Base-by-base conservation (phyloP, 2,797 vertebrate genomes). In the Enteromius anoplus region DNA sequence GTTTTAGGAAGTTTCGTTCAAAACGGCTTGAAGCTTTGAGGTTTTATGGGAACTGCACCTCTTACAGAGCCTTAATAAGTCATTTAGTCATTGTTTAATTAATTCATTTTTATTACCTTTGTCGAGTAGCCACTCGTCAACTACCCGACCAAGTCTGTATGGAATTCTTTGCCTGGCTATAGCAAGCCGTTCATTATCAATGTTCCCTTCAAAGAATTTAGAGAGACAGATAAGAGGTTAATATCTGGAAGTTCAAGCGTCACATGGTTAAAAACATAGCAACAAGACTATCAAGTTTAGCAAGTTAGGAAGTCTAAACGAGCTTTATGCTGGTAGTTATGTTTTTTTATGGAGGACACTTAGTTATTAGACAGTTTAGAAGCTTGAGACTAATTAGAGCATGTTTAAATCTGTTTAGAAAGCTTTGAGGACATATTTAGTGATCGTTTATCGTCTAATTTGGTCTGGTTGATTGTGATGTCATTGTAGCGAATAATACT, bases 71-170 rank as follows among this genome's bases (percentile, higher is more conserved):
- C 85, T 86, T 80, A 93, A 95, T 94, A 93, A 89, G 79, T 85
- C 88, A 93, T 94, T 95, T 92, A 91, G 79, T 93, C 88, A 92
- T 92, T 95, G 93, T 93, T 94, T 94, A 93, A 95, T 97, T 96
- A 92, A 95, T 96, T 94, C 92, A 93, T 93, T 94, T 93, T 95
- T 96, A 94, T 99, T 99, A 98, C 98, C 98, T 99, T 99, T 99
- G 97, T 98, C 97, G 96, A 98, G 97, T 97, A 99, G 97, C 98
- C 98, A 99, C 93, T 99, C 98, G 96, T 99, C 98, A 96, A 99
- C 98, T 98, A 98, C 98, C 96, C 98, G 97, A 97, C 97, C 97
- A 92, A 98, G 97, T 95, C 97, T 97, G 96, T 97, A 99, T 94
- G 98, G 98, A 95, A 99, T 99, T 97, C 98, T 97, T 96, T 98